Conservation (phyloP, 2,888 invertebrate species). For the Frankliniella fusca region DNA sequence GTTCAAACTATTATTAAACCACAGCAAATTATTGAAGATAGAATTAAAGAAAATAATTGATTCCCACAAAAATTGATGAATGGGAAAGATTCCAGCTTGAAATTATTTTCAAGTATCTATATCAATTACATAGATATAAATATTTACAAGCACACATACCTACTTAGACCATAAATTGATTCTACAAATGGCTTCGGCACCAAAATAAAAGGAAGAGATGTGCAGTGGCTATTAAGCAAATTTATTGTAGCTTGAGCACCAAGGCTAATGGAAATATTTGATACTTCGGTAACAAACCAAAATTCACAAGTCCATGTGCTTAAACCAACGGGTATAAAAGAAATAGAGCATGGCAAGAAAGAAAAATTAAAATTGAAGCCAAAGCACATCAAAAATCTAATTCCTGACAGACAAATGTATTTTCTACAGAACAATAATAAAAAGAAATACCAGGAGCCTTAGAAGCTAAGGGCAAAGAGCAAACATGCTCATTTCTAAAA, state of each 20-base stretch:
- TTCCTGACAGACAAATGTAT: slow-evolving; percentile 18
- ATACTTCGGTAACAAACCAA: background rate
- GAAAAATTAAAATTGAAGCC: background rate
- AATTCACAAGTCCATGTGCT: background rate
- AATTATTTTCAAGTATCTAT: background rate
- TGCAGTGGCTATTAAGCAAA: background rate
- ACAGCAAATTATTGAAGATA: background rate
- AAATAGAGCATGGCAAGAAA: background rate
- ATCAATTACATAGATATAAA: background rate
- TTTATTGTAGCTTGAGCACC: background rate
- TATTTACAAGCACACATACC: slow-evolving; percentile 13
- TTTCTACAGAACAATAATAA: slow-evolving; percentile 8
- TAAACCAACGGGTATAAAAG: background rate
- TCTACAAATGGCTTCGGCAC: background rate
- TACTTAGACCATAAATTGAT: slow-evolving; percentile 10
- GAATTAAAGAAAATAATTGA: background rate
- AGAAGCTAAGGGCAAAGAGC: slow-evolving; percentile 17
- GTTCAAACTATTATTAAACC: background rate
- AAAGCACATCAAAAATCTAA: background rate
- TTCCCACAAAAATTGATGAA: background rate
- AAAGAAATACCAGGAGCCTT: background rate
- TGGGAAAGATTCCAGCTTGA: background rate
- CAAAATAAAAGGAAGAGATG: slow-evolving; percentile 4
- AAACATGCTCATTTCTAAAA: background rate
- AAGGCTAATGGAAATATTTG: background rate